A percentile compares a stretch with the other conserved stretches of the same genome.
Evolutionary conservation across 2,797 vertebrate species (phyloP).

Genomic region (Botia kubotai): DNA sequence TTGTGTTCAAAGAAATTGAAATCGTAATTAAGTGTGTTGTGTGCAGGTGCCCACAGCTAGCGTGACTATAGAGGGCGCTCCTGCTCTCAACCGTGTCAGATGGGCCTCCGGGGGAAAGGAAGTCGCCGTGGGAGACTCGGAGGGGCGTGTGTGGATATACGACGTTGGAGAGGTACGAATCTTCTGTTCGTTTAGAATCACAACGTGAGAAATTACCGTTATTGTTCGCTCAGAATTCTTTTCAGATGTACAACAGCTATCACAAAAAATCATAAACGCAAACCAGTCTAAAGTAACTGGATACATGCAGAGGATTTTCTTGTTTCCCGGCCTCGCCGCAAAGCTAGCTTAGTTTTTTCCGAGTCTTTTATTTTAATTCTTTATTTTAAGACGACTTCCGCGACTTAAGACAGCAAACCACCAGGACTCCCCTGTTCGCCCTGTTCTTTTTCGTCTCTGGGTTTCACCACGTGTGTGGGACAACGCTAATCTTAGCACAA

Average conservation of each 20-base stretch:
- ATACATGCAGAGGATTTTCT: constrained; percentile 8
- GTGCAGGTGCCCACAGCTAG: constrained; percentile 94
- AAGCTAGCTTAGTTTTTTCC: constrained; percentile 63
- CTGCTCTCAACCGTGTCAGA: constrained; percentile 93
- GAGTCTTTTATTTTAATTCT: constrained; percentile 56
- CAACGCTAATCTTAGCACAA: constrained; percentile 76
- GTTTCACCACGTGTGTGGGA: constrained; percentile 66
- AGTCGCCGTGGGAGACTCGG: constrained; percentile 96
- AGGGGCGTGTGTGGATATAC: constrained; percentile 96
- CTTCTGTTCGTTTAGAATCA: not conserved
- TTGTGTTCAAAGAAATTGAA: too few relatives aligned
- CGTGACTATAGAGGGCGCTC: constrained; percentile 91
- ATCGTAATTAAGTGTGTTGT: constrained; percentile 3
- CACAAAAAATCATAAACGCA: not conserved
- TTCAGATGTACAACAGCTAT: not conserved
- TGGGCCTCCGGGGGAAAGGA: constrained; percentile 95
- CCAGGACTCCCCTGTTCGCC: constrained; percentile 68
- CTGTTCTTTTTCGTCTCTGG: constrained; percentile 63
- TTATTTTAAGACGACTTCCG: constrained; percentile 70
- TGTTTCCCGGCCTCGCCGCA: constrained; percentile 64
- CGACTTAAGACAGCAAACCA: constrained; percentile 67
- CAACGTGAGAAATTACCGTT: not conserved
- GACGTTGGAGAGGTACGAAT: constrained; percentile 93
- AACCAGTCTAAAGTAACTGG: not conserved
- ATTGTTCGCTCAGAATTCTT: not conserved